phyloP scores from a whole-genome alignment of 2,888 invertebrate species.

The Deilephila porcellus region DNA sequence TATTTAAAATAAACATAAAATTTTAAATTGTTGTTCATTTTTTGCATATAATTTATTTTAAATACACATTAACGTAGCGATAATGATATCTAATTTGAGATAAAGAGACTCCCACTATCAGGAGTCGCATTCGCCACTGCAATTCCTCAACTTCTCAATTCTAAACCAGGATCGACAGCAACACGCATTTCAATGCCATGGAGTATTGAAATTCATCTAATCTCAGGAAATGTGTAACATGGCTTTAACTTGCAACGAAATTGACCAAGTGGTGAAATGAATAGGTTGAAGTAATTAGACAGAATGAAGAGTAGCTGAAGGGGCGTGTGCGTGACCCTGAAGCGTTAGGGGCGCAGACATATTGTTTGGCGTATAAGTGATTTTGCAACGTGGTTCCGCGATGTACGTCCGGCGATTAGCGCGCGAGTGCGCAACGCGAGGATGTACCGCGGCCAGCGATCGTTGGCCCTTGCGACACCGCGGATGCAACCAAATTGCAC shows the following conservation, averaged over 20 bases:
- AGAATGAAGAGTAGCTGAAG: background rate
- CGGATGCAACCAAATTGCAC: slow-evolving; percentile 80
- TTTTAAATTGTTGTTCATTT: no score
- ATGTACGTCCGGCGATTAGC: slow-evolving; percentile 80
- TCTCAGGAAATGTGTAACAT: background rate
- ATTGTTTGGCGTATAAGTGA: slow-evolving; percentile 50
- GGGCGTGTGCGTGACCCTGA: slow-evolving; percentile 36
- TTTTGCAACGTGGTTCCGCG: slow-evolving; percentile 75
- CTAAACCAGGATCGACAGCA: no score
- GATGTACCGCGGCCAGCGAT: slow-evolving; percentile 67
- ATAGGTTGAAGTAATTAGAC: no score
- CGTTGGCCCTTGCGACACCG: slow-evolving; percentile 77
- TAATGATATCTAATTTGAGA: background rate
- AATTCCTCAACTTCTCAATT: no score
- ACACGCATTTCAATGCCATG: no score
- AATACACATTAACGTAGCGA: no score
- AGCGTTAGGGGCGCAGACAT: slow-evolving; percentile 54
- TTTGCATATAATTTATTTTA: no score
- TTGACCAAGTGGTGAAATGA: no score
- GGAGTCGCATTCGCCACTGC: no score
- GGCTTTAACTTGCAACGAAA: no score
- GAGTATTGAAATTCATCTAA: background rate
- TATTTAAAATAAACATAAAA: background rate
- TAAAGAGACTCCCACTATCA: background rate
- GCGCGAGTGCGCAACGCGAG: slow-evolving; percentile 74